phyloP scores from a whole-genome alignment of 1,140 invertebrate genomes.

The Rhopalosiphum maidis region DNA sequence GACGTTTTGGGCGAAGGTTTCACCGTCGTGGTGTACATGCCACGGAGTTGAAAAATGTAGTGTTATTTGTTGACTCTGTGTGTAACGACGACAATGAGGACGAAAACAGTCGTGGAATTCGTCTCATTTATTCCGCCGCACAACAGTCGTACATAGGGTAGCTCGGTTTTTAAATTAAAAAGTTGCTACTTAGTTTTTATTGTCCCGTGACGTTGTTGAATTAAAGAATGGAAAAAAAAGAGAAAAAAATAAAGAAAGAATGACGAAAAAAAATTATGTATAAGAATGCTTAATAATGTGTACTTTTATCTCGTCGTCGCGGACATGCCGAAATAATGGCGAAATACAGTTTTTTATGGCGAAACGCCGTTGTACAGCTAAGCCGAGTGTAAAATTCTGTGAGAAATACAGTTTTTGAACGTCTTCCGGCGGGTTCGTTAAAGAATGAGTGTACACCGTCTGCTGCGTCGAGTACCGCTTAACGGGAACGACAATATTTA shows the following conservation, averaged over 20 bases:
- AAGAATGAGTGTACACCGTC: background rate
- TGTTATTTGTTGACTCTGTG: background rate
- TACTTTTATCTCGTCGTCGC: constrained; percentile 20
- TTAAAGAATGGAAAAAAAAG: background rate
- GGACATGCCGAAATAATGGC: background rate
- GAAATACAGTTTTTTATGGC: background rate
- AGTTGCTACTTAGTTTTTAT: constrained; percentile 46
- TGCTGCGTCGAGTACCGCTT: background rate
- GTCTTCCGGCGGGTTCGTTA: background rate
- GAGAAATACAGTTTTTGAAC: background rate
- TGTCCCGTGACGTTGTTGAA: background rate
- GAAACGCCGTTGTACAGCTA: background rate
- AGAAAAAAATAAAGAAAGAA: background rate
- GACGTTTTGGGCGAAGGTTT: background rate
- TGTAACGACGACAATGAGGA: background rate
- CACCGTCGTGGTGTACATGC: background rate
- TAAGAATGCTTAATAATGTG: constrained; percentile 28
- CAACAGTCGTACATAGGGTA: background rate
- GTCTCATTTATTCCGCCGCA: constrained; percentile 38
- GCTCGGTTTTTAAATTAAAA: constrained; percentile 48
- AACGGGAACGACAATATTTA: background rate
- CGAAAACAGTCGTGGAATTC: constrained; percentile 7
- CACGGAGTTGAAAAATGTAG: background rate
- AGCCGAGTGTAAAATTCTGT: constrained; percentile 8
- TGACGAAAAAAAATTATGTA: background rate